Conservation (phyloP, 1,140 invertebrate genomes). For the Dinoponera quadriceps region DNA sequence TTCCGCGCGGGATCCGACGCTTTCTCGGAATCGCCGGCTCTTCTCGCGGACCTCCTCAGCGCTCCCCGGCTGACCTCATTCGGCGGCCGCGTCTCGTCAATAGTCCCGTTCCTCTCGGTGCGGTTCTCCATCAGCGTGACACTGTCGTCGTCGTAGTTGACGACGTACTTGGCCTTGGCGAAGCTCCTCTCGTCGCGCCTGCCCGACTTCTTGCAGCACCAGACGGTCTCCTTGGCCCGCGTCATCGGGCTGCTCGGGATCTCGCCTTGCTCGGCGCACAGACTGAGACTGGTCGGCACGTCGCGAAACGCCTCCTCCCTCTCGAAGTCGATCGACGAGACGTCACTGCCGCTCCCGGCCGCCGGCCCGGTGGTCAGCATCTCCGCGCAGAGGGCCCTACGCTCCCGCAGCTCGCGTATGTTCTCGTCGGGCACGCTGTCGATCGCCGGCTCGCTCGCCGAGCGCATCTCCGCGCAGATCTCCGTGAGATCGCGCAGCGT, state of each 20-base stretch:
- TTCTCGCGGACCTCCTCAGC: constrained; percentile 15
- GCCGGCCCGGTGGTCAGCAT: constrained; percentile 67
- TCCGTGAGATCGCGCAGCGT: constrained; percentile 80
- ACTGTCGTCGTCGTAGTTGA: constrained; percentile 81
- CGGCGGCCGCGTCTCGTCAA: neutral
- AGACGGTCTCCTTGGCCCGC: constrained; percentile 76
- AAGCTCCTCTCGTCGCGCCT: constrained; percentile 64
- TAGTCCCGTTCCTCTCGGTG: neutral
- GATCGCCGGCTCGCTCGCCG: constrained; percentile 81
- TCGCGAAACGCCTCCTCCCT: constrained; percentile 80
- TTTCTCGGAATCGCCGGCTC: neutral
- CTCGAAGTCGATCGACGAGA: constrained; percentile 79
- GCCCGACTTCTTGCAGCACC: constrained; percentile 61
- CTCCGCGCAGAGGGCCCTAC: constrained; percentile 79
- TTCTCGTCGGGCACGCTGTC: constrained; percentile 81
- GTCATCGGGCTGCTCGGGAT: constrained; percentile 83
- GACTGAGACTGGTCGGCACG: constrained; percentile 79
- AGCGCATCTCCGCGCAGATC: constrained; percentile 84
- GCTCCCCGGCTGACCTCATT: neutral
- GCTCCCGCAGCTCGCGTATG: constrained; percentile 81
- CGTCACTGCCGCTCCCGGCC: neutral
- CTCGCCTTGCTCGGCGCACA: constrained; percentile 82
- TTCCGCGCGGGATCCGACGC: neutral
- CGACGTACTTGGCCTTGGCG: constrained; percentile 80
- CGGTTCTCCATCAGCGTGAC: constrained; percentile 81